Evolutionary conservation across 2,797 vertebrate species (phyloP).

Genomic region (Telmatherina bonti): DNA sequence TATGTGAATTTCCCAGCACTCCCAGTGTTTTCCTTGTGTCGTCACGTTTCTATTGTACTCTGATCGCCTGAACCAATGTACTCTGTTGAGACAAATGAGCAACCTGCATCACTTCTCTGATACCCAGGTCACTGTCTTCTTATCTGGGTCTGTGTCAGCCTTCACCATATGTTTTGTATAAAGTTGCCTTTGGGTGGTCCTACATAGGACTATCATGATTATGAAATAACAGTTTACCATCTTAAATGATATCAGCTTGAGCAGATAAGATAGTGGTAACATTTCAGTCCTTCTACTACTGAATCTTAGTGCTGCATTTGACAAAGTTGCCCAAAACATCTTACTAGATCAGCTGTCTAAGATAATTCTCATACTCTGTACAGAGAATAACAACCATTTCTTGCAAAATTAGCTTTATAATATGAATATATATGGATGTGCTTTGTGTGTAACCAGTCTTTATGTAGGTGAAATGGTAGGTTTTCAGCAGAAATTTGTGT

Average conservation of each 20-base stretch:
- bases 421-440: background rate
- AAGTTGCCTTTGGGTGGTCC: background rate
- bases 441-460: no score
- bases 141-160: conserved; percentile 14
- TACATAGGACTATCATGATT: background rate
- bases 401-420: background rate
- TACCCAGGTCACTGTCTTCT: conserved; percentile 24
- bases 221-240: background rate
- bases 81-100: conserved; percentile 58
- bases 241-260: no score
- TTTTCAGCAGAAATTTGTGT: no score
- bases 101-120: conserved; percentile 33
- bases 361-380: background rate
- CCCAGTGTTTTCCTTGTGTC: conserved; percentile 74
- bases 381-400: background rate
- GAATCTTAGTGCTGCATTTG: no score
- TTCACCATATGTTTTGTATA: background rate
- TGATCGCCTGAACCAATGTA: conserved; percentile 58
- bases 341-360: no score
- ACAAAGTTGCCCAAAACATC: no score
- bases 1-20: conserved; percentile 76
- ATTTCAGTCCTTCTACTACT: no score
- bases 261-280: no score
- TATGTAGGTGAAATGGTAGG: no score
- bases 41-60: conserved; percentile 81